phyloP scores from a whole-genome alignment of 2,113 vertebrate species.

The Phyllostomus discolor region DNA sequence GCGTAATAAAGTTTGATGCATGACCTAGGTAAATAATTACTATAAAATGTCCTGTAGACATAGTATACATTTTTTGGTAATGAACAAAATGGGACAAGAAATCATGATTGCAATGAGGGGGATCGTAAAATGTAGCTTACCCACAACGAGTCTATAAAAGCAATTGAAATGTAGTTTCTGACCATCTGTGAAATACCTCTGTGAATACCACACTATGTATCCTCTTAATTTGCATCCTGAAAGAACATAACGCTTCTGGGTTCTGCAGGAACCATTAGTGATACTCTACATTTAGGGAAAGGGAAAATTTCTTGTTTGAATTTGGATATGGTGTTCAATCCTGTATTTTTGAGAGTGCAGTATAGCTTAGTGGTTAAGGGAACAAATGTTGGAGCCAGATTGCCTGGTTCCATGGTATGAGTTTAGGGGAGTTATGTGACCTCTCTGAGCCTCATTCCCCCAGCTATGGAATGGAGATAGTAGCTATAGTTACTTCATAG shows the following conservation, averaged over 20 bases:
- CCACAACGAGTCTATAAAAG: background rate
- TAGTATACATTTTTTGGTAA: background rate
- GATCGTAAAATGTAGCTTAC: background rate
- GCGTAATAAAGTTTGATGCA: background rate
- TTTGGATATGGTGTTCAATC: background rate
- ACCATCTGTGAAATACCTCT: conserved; percentile 20
- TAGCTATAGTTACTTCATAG: background rate
- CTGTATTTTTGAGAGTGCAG: background rate
- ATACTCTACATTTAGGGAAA: background rate
- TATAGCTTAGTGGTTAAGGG: background rate
- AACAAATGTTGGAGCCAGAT: background rate
- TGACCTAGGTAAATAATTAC: conserved; percentile 4
- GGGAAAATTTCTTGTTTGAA: background rate
- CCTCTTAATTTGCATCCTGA: background rate
- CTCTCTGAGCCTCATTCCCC: background rate
- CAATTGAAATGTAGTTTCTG: background rate
- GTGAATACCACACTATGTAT: background rate
- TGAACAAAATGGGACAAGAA: conserved; percentile 2
- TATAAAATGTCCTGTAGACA: background rate
- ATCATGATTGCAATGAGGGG: background rate
- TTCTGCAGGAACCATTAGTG: background rate
- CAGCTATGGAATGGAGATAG: background rate
- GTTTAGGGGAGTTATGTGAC: background rate
- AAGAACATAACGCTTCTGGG: background rate
- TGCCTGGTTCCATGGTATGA: background rate